Base-by-base conservation (phyloP, 2,113 vertebrate species). In the Lepus americanus region DNA sequence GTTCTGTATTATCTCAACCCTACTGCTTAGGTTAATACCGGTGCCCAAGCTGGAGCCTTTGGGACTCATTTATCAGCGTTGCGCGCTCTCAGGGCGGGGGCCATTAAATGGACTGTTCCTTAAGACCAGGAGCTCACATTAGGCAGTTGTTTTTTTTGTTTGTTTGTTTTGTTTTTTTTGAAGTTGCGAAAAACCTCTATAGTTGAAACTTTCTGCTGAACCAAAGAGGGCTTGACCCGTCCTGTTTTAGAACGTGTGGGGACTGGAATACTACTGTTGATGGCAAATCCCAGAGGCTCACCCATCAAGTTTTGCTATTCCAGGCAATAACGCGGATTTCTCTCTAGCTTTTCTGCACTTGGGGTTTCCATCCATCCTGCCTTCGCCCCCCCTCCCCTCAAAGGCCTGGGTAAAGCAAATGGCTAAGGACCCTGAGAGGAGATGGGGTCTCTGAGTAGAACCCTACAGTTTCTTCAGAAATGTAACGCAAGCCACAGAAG, bases 1-100 rank as follows among this genome's bases (percentile, higher is more conserved):
- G 25, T 93, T 96, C 94, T 92, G 77, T 93, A 66, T 82, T 94
- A 89, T 82, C 44, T 90, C 64, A 80, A 79, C 78, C 20, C 64
- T 6, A 53, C 69, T 1, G 4, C 3, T 81, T 89, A 67, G 16
- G 36, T 66, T 87, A 69, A n/a, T 44, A 31, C 0, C 8, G 16
- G 13, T 29, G 93, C 19, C 23, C n/a, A 13, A 29, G 63, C 25
- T 84, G 64, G n/a, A 79, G 19, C 55, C 59, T 72, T 89, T 39
- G 55, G 17, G 3, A 78, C 70, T 90, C 16, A 33, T 29, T 64
- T 27, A 8, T 36, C 25, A 23, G 5, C 6, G 25, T 22, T 1
- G 3, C 9, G 31, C 25, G 17, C n/a, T 80, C 17, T 81, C 87
- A 59, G 0, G 27, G 31, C 29, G 17, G 7, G 19, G 49, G 19